These are phyloP conservation scores for Dendrocopos noguchii DNA, from an alignment of 2,113 vertebrate genomes.

Conservation along the genomic window DNA sequence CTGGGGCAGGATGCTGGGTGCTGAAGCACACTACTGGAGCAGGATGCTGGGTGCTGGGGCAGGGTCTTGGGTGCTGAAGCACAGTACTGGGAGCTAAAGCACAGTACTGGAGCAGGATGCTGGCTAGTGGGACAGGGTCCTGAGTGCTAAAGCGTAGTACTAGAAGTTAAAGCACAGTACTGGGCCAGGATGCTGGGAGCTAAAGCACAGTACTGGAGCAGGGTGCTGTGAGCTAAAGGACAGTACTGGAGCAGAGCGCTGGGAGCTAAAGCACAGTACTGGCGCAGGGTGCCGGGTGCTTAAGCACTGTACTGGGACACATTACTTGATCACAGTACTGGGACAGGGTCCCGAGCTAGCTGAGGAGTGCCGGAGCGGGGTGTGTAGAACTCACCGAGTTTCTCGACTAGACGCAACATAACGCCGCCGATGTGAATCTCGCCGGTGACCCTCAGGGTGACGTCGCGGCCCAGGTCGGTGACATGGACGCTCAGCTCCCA, in stretches of 20 bases:
- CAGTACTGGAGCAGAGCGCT: background rate
- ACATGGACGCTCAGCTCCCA: constrained; percentile 97
- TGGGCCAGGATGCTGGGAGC: background rate
- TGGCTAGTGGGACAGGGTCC: background rate
- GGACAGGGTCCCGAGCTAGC: no score
- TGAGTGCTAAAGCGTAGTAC: no score
- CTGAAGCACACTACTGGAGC: background rate
- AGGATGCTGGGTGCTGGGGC: background rate
- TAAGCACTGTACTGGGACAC: no score
- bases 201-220: no score
- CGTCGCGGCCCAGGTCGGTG: constrained; percentile 94
- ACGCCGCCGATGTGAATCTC: constrained; percentile 98
- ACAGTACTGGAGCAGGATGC: background rate
- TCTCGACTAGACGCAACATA: constrained; percentile 98
- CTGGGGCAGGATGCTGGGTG: background rate
- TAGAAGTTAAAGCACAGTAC: background rate
- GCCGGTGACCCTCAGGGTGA: constrained; percentile 93
- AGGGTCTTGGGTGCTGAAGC: background rate
- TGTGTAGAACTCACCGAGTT: constrained; percentile 83
- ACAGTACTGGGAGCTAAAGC: no score
- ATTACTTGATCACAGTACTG: no score
- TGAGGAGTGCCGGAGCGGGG: background rate
- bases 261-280: background rate
- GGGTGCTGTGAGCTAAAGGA: no score
- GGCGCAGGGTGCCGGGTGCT: no score